A percentile compares a stretch with the other conserved stretches of the same genome.
Evolutionary conservation across 2,888 invertebrate species (phyloP).

Genomic region (Tanypteryx hageni): DNA sequence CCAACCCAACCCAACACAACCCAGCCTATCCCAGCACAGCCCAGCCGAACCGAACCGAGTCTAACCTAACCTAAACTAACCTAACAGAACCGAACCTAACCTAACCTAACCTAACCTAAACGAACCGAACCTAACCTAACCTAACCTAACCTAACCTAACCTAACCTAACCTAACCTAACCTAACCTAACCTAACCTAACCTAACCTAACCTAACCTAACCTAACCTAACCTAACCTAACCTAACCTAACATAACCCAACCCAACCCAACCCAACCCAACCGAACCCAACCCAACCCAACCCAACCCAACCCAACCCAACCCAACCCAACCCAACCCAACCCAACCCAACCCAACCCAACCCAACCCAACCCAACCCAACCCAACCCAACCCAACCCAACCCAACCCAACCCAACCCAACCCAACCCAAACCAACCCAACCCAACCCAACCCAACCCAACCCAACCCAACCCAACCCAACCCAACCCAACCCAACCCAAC

Average conservation of each 20-base stretch:
- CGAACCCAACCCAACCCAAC: slow-evolving; percentile 9
- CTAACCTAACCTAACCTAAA: slow-evolving; percentile 67
- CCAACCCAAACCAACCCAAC: too few relatives aligned
- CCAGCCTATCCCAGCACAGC: too few relatives aligned
- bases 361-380: slow-evolving; percentile 12
- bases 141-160: slow-evolving; percentile 68
- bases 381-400: slow-evolving; percentile 18
- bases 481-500: slow-evolving; percentile 48
- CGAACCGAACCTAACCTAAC: slow-evolving; percentile 68
- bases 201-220: slow-evolving; percentile 65
- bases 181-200: slow-evolving; percentile 66
- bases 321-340: slow-evolving; percentile 18
- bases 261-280: too few relatives aligned
- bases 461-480: slow-evolving; percentile 67
- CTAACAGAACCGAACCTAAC: slow-evolving; percentile 69
- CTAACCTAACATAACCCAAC: too few relatives aligned
- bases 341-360: slow-evolving; percentile 18
- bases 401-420: slow-evolving; percentile 68
- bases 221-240: slow-evolving; percentile 30
- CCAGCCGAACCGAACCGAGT: slow-evolving; percentile 71
- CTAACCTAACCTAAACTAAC: slow-evolving; percentile 71
- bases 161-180: slow-evolving; percentile 69
- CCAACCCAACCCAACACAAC: slow-evolving; percentile 53
- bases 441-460: slow-evolving; percentile 69
- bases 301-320: slow-evolving; percentile 18